Base-by-base conservation (phyloP, 1,140 invertebrate species). In the Drepana arcuata region DNA sequence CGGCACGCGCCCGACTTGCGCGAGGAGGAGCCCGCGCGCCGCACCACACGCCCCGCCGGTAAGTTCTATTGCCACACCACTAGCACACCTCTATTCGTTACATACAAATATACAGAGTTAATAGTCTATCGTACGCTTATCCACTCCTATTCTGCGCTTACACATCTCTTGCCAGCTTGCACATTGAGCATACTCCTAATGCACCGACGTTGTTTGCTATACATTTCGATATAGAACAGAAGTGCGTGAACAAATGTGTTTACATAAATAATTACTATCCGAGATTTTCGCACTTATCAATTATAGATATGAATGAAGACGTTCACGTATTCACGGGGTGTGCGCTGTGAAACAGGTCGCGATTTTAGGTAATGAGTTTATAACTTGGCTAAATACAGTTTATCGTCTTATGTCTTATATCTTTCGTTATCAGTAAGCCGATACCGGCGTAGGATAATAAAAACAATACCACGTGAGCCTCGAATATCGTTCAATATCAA, bases 381-480 rank as follows among this genome's bases (percentile, higher is more conserved):
- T 25, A 14, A 7, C 26, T 34, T 34, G 13, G 23, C 33, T 38
- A 21, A 43, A 29, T 34, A 49, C 38, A 35, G 14, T 45, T 51
- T 61, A 65, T 62, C 50, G 36, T 42, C 47, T 41, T 31, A 46
- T 46, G 49, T 65, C n/a, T n/a, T n/a, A n/a, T n/a, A n/a, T n/a
- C n/a, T n/a, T 61, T 61, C 57, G 56, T 67, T 77, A 74, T 79
- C 70, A 53, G 42, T 23, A 30, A 38, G 32, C 29, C 36, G 60
- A 65, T 70, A 68, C 57, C 42, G 38, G 24, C 29, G 34, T 36
- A 55, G 45, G 55, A 70, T 68, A 75, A 77, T 73, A 75, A 78
- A 78, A 77, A 81, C 73, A 81, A 69, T 69, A 47, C 57, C 77
- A 77, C 72, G 77, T 78, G 77, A 78, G 67, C 53, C 33, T 39